Conservation (phyloP, 2,888 invertebrate genomes). For the Conistra vaccinii region DNA sequence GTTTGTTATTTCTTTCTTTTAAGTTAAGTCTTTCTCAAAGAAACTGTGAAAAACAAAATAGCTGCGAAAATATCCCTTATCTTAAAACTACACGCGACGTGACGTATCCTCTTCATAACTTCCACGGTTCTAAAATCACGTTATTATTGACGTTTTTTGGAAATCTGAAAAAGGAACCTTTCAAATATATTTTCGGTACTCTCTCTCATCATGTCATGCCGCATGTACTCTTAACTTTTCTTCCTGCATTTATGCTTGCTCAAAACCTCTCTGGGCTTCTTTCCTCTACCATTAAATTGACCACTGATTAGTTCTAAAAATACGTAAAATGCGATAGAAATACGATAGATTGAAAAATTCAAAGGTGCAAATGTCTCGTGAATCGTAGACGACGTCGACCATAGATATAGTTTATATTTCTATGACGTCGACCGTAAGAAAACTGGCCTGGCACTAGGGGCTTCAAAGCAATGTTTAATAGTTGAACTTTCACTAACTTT, state of each 20-base stretch:
- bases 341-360: slow-evolving; percentile 34
- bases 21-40: too few species aligned
- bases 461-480: slow-evolving; percentile 24
- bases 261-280: too few species aligned
- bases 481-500: slow-evolving; percentile 9
- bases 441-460: slow-evolving; percentile 2
- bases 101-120: too few species aligned
- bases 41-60: too few species aligned
- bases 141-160: too few species aligned
- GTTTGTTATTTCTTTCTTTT: too few species aligned
- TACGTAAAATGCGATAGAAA: neutral
- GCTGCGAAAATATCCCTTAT: too few species aligned
- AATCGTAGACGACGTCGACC: slow-evolving; percentile 27
- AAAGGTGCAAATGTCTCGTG: slow-evolving; percentile 2
- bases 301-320: neutral
- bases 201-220: neutral
- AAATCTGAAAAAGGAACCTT: neutral
- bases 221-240: neutral
- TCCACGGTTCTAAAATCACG: too few species aligned
- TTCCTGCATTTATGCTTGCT: too few species aligned
- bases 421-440: slow-evolving; percentile 5
- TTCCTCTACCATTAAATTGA: too few species aligned
- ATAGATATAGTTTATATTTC: too few species aligned
- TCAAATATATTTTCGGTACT: neutral
- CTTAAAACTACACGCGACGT: too few species aligned